Percentiles rank a stretch among this genome's conserved stretches.
Conservation (phyloP, 2,888 invertebrate genomes). For the Chaetogeoica ovagalla region DNA sequence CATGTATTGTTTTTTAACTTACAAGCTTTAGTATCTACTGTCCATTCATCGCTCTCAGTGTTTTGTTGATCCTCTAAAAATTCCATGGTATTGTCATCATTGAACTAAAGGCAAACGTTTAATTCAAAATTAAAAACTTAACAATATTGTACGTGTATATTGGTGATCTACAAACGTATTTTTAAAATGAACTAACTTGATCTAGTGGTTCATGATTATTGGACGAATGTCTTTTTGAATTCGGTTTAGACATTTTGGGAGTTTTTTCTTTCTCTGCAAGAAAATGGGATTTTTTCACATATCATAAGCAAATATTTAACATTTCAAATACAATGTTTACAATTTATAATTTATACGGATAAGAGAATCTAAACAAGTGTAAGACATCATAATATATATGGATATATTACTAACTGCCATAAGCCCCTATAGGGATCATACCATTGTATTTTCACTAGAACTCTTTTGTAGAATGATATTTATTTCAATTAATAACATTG, state of each 20-base stretch:
- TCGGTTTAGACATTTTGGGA: slow-evolving; percentile 12
- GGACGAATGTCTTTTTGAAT: slow-evolving; percentile 18
- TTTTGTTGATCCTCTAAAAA: slow-evolving; percentile 48
- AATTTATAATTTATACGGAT: no score
- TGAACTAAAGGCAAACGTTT: slow-evolving; percentile 16
- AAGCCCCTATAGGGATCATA: no score
- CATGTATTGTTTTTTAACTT: neutral
- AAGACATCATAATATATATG: neutral
- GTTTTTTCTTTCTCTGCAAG: slow-evolving; percentile 43
- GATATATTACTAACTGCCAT: no score
- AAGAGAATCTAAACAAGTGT: no score
- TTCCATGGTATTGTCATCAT: slow-evolving; percentile 43
- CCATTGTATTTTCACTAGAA: no score
- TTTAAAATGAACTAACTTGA: neutral
- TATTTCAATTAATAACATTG: no score
- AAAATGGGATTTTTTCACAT: neutral
- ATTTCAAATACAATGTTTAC: no score
- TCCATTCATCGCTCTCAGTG: slow-evolving; percentile 31
- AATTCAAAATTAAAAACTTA: neutral
- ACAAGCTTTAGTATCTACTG: slow-evolving; percentile 41
- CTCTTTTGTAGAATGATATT: no score
- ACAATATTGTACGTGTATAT: neutral
- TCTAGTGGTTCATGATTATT: neutral
- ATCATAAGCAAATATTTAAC: neutral
- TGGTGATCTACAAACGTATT: neutral